These are phyloP conservation scores for Festucalex cinctus DNA, from an alignment of 2,113 vertebrate species.

Conservation along the genomic window DNA sequence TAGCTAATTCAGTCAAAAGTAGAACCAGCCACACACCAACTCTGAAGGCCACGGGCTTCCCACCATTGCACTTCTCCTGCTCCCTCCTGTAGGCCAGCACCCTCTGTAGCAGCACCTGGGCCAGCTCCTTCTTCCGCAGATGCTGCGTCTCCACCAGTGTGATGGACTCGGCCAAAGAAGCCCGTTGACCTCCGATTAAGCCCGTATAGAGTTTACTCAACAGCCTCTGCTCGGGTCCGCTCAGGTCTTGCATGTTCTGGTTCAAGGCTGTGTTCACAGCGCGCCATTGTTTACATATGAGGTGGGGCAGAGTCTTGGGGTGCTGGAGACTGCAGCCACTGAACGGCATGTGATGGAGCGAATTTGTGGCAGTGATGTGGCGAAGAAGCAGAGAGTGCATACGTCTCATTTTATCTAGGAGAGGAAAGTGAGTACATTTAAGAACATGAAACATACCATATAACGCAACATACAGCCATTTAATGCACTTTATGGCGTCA, in stretches of 20 bases:
- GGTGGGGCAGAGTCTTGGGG: background rate
- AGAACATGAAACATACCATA: background rate
- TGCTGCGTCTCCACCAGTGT: conserved; percentile 92
- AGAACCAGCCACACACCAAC: conserved; percentile 74
- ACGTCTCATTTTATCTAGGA: conserved; percentile 50
- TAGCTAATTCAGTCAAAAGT: background rate
- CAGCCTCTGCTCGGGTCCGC: conserved; percentile 78
- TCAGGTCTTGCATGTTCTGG: conserved; percentile 68
- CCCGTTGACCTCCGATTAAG: conserved; percentile 81
- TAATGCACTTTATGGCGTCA: background rate
- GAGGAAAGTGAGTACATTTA: background rate
- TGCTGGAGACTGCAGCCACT: background rate
- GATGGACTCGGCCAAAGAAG: conserved; percentile 90
- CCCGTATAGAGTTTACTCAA: conserved; percentile 81
- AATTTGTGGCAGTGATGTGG: conserved; percentile 8
- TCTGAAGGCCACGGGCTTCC: conserved; percentile 90
- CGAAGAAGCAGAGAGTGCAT: conserved; percentile 29
- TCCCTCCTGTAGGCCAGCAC: conserved; percentile 82
- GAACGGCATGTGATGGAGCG: background rate
- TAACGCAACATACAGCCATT: background rate
- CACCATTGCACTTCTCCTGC: conserved; percentile 80
- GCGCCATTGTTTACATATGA: conserved; percentile 35
- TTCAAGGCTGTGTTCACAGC: conserved; percentile 57
- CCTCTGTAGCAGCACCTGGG: conserved; percentile 90
- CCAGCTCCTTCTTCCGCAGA: conserved; percentile 84